Evolutionary conservation across 2,888 invertebrate genomes (phyloP).

Genomic region (Drosophila rubida): DNA sequence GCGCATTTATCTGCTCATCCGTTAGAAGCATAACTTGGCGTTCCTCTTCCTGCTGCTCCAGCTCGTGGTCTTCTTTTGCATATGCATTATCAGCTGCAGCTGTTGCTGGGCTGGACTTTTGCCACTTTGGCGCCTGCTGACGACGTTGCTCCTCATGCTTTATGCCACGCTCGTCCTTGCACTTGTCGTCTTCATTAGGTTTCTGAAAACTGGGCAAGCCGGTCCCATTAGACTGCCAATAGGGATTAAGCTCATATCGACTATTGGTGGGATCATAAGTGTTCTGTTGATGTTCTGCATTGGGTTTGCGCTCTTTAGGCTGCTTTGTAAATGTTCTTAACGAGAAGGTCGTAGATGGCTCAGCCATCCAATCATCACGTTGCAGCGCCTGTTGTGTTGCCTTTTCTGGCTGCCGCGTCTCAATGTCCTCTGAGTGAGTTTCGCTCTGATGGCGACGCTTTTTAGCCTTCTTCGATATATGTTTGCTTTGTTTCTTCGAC

Average conservation of each 20-base stretch:
- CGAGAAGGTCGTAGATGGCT: constrained; percentile 76
- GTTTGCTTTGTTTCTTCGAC: constrained; percentile 22
- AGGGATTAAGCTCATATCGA: constrained; percentile 93
- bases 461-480: background rate
- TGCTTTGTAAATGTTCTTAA: constrained; percentile 83
- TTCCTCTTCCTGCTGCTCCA: background rate
- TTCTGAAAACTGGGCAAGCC: constrained; percentile 89
- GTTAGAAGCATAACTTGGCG: constrained; percentile 85
- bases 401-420: constrained; percentile 81
- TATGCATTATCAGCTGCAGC: background rate
- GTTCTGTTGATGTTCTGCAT: constrained; percentile 86
- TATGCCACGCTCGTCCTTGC: constrained; percentile 13
- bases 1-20: constrained; percentile 94
- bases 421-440: background rate
- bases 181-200: constrained; percentile 84
- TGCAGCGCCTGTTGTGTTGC: constrained; percentile 57
- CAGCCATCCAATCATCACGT: constrained; percentile 93
- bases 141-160: background rate
- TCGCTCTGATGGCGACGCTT: background rate
- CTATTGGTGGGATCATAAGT: constrained; percentile 89
- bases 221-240: constrained; percentile 95
- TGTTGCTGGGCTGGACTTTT: constrained; percentile 11
- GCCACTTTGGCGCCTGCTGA: constrained; percentile 36
- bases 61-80: background rate
- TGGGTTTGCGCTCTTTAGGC: constrained; percentile 84